Evolutionary conservation across 2,888 invertebrate species (phyloP), one percentile per base, ranked within the genome.

Genomic region (Cheilosia impressa): DNA sequence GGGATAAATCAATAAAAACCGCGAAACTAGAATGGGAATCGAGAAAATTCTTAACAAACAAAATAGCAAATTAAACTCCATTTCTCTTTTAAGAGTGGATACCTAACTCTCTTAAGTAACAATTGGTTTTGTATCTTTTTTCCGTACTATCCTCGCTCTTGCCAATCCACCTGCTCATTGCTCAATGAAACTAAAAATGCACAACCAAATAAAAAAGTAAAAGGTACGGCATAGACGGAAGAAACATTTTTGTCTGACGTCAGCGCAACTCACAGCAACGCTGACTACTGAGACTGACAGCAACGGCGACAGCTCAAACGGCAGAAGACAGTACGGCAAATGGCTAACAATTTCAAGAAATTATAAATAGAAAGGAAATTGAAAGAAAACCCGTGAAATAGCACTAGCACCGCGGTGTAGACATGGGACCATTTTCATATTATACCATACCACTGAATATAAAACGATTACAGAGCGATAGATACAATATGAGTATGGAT

Each of bases 361-460:
- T 38, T 41, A 69, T 60, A 62, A 75, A 53, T 31, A 4, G 52
- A 52, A 52, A 52, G 13, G 22, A 34, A 63, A 38, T 43, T 65
- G 45, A 57, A 71, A 65, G 58, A 58, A 77, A 82, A 68, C 31
- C 50, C 17, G 41, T 66, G 27, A 34, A 45, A 34, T 55, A 47
- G 19, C 38, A 50, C 50, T 47, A 47, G 24, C 38, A 50, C 38
- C 53, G 50, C 31, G 31, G 9, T 22, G 63, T 22, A 17, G 43
- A 65, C 50, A 57, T 41, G 53, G 47, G 66, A 27, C 47, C 45
- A 58, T 76, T 81, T 38, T 38, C 2, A 38, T 9, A 38, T 38
- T 38, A 13, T 13, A 4, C 38, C 13, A 13, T 38, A 38, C 13
- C 13, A 13, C 13, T 38, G 13, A 13, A 3, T 38, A 13, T 38